phyloP scores from a whole-genome alignment of 2,113 vertebrate genomes.

The Leptobrachium leishanense region DNA sequence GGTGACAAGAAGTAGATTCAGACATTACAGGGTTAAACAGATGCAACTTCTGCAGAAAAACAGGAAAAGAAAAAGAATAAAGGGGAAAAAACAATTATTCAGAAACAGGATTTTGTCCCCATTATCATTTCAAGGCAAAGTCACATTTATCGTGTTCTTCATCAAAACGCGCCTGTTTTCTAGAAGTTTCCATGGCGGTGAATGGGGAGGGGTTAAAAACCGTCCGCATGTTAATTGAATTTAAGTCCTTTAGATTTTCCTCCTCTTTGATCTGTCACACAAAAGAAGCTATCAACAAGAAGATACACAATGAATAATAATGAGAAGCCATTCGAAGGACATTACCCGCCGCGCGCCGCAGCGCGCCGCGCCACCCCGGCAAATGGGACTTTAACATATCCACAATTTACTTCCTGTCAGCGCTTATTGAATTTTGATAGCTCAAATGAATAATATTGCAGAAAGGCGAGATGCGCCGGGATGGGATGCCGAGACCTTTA shows the following conservation, averaged over 20 bases:
- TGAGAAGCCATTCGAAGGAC: slow-evolving; percentile 53
- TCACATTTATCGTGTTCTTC: too few relatives aligned
- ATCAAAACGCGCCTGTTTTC: too few relatives aligned
- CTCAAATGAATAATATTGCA: slow-evolving; percentile 45
- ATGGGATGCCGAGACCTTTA: slow-evolving; percentile 36
- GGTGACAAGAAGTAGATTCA: not conserved
- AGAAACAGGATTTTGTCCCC: too few relatives aligned
- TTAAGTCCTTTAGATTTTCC: slow-evolving; percentile 56
- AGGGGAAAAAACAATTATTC: too few relatives aligned
- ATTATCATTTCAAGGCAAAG: too few relatives aligned
- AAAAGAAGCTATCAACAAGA: slow-evolving; percentile 59
- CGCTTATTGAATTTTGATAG: slow-evolving; percentile 47
- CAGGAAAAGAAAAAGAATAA: too few relatives aligned
- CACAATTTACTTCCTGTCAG: slow-evolving; percentile 47
- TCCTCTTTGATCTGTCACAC: slow-evolving; percentile 59
- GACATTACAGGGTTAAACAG: too few relatives aligned
- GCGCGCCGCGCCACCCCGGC: slow-evolving; percentile 30
- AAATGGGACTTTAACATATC: slow-evolving; percentile 44
- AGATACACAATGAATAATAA: slow-evolving; percentile 54
- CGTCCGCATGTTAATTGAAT: slow-evolving; percentile 62
- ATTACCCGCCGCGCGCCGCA: slow-evolving; percentile 25
- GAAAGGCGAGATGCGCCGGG: slow-evolving; percentile 25
- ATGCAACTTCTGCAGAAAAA: too few relatives aligned
- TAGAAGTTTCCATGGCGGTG: not conserved
- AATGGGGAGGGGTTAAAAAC: slow-evolving; percentile 30